Conservation (phyloP, 2,888 invertebrate genomes). For the Mallateleia sp. region DNA sequence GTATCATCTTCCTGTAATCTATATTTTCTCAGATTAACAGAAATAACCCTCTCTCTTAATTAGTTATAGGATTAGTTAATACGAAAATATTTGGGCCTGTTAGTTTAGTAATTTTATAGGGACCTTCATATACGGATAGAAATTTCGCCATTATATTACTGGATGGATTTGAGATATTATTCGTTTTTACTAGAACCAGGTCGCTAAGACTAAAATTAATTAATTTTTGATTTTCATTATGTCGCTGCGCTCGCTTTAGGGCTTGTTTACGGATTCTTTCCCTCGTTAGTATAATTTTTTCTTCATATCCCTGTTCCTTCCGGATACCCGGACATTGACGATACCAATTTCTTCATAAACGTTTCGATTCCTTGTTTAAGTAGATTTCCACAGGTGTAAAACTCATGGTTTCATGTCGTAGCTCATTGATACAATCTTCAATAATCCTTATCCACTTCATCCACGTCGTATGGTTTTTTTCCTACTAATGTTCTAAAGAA, state of each 20-base stretch:
- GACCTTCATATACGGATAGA: slow-evolving; percentile 3
- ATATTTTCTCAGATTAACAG: too few species aligned
- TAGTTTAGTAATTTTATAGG: neutral
- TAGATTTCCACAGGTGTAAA: slow-evolving; percentile 20
- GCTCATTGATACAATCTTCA: slow-evolving; percentile 5
- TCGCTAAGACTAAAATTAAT: neutral
- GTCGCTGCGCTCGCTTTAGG: too few species aligned
- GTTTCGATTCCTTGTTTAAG: neutral
- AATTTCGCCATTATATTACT: neutral
- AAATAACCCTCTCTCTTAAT: neutral
- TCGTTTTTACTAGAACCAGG: neutral
- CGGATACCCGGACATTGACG: neutral
- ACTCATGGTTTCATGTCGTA: slow-evolving; percentile 10
- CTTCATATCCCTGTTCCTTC: neutral
- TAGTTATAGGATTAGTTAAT: neutral
- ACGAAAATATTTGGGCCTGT: neutral
- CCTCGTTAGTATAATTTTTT: neutral
- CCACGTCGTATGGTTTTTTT: slow-evolving; percentile 1
- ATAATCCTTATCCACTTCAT: neutral
- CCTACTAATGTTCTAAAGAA: neutral
- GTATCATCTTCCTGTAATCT: too few species aligned
- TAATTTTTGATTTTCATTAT: too few species aligned
- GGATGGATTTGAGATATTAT: neutral
- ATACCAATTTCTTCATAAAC: neutral
- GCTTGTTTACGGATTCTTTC: neutral